Evolutionary conservation across 2,797 vertebrate species (phyloP).

Genomic region (Microctenopoma stevenorrisi): DNA sequence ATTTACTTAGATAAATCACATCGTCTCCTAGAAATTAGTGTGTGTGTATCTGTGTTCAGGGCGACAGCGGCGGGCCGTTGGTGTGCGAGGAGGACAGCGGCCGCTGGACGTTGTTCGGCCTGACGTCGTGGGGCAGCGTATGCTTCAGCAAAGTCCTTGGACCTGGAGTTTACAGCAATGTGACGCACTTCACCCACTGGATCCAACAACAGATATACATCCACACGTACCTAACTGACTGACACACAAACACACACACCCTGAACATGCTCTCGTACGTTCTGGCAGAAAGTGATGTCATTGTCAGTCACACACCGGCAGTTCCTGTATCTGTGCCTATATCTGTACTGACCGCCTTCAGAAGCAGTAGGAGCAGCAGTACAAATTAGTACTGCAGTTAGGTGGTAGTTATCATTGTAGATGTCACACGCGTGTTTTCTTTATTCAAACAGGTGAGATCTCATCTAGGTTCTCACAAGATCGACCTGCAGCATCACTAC

Average conservation of each 20-base stretch:
- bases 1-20: too few relatives aligned
- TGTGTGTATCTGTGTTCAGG: constrained; percentile 77
- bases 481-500: too few relatives aligned
- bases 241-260: constrained; percentile 39
- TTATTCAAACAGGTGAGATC: too few relatives aligned
- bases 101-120: constrained; percentile 92
- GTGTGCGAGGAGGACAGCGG: constrained; percentile 86
- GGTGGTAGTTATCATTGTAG: constrained; percentile 8
- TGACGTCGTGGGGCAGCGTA: constrained; percentile 96
- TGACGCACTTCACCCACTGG: constrained; percentile 94
- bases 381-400: neutral
- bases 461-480: too few relatives aligned
- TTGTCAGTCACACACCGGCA: constrained; percentile 13
- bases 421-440: too few relatives aligned
- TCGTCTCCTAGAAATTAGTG: too few relatives aligned
- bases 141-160: constrained; percentile 96
- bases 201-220: constrained; percentile 94
- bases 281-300: constrained; percentile 67
- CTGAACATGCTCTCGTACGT: constrained; percentile 41
- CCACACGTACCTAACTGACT: constrained; percentile 87
- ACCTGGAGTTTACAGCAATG: constrained; percentile 96
- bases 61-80: constrained; percentile 95
- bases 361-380: constrained; percentile 7
- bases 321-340: constrained; percentile 55
- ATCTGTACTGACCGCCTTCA: constrained; percentile 43